phyloP scores from a whole-genome alignment of 1,140 invertebrate species.

The Fopius arisanus region DNA sequence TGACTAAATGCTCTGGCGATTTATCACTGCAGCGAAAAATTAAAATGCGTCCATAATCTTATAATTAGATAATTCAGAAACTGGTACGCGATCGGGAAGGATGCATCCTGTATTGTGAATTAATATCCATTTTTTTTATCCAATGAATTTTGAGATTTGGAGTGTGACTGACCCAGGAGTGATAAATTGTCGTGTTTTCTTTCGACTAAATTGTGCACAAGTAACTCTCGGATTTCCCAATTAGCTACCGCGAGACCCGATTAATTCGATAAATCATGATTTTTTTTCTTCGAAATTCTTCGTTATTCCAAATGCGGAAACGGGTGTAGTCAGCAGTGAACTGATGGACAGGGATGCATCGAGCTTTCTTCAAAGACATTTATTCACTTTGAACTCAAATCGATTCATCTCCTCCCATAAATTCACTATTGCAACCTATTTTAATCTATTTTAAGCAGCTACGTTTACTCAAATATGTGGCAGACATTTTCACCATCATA shows the following conservation, averaged over 20 bases:
- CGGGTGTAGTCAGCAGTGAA: not conserved
- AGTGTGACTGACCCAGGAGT: not conserved
- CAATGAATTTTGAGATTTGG: not conserved
- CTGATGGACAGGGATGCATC: not conserved
- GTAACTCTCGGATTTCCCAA: conserved; percentile 12
- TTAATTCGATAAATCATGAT: conserved; percentile 34
- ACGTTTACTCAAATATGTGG: not conserved
- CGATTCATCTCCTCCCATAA: not conserved
- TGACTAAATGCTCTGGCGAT: not conserved
- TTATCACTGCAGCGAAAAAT: not conserved
- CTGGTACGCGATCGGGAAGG: not conserved
- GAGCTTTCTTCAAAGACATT: not conserved
- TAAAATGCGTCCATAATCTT: not conserved
- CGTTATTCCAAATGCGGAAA: not conserved
- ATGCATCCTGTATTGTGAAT: conserved; percentile 34
- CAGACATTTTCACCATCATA: conserved; percentile 12
- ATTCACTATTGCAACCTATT: conserved; percentile 20
- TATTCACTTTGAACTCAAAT: not conserved
- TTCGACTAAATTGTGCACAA: not conserved
- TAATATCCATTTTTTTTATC: conserved; percentile 1
- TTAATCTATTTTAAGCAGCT: conserved; percentile 7
- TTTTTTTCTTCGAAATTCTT: not conserved
- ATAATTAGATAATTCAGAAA: not conserved
- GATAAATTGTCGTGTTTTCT: not conserved
- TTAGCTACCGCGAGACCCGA: conserved; percentile 47